Conservation (phyloP, 2,797 vertebrate genomes). For the Karalla daura region DNA sequence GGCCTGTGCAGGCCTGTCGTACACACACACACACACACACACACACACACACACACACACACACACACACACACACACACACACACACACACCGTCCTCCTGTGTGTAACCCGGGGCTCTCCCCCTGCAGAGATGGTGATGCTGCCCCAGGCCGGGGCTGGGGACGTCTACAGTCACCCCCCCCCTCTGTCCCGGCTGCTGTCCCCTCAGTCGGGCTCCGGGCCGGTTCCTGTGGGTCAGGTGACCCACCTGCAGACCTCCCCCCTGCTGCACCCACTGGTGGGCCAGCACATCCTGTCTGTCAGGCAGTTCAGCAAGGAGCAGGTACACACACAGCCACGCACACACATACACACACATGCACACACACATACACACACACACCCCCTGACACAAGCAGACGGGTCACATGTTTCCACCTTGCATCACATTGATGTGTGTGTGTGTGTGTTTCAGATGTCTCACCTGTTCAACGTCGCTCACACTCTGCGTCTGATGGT, state of each 20-base stretch:
- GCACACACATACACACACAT: too few species aligned
- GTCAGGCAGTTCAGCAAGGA: slow-evolving; percentile 96
- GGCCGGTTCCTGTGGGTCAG: slow-evolving; percentile 49
- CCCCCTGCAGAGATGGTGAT: slow-evolving; percentile 59
- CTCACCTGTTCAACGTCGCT: slow-evolving; percentile 94
- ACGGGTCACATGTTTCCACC: neutral
- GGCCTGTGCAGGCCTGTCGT: too few species aligned
- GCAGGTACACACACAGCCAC: slow-evolving; percentile 84
- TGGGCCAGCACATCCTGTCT: slow-evolving; percentile 93
- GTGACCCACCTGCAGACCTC: slow-evolving; percentile 88
- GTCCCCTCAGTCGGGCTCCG: slow-evolving; percentile 85
- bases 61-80: too few species aligned
- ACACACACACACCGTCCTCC: too few species aligned
- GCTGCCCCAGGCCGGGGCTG: slow-evolving; percentile 18
- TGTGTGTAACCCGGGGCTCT: too few species aligned
- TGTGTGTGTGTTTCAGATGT: slow-evolving; percentile 84
- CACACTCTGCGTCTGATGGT: slow-evolving; percentile 93
- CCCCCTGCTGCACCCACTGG: slow-evolving; percentile 87
- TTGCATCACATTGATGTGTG: neutral
- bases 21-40: too few species aligned
- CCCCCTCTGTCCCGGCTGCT: slow-evolving; percentile 88
- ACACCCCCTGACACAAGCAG: too few species aligned
- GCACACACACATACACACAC: too few species aligned
- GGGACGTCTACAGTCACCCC: slow-evolving; percentile 82
- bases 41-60: too few species aligned